phyloP scores from a whole-genome alignment of 2,113 vertebrate genomes.

The Corythornis cristatus region DNA sequence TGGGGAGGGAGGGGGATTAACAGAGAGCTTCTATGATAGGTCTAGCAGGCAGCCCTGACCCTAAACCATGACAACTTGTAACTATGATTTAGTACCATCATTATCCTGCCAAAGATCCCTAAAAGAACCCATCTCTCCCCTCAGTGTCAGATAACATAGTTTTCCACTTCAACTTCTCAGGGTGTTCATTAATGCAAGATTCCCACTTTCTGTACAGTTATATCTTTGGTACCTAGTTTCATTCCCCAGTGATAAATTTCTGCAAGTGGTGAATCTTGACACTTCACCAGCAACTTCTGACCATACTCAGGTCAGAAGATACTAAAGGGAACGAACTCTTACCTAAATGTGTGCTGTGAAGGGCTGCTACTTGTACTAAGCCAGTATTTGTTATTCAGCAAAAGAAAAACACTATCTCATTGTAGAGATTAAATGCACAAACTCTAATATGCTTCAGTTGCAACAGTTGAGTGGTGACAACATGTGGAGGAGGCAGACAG shows the following conservation, averaged over 20 bases:
- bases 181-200: neutral
- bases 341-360: rapidly evolving
- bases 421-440: neutral
- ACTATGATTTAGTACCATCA: neutral
- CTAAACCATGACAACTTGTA: neutral
- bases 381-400: neutral
- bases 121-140: neutral
- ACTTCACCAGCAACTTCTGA: neutral
- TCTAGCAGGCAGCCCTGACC: too few relatives aligned
- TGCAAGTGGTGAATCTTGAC: neutral
- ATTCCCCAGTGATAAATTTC: neutral
- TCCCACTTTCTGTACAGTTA: neutral
- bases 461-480: neutral
- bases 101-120: neutral
- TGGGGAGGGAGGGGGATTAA: too few relatives aligned
- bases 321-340: neutral
- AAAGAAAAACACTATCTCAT: neutral
- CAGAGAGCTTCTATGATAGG: too few relatives aligned
- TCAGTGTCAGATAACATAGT: neutral
- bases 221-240: neutral
- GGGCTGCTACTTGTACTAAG: neutral
- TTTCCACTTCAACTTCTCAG: neutral
- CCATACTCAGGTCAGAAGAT: neutral
- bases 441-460: neutral
- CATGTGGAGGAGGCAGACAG: neutral